Conservation (phyloP, 1,140 invertebrate species). For the Listronotus bonariensis region DNA sequence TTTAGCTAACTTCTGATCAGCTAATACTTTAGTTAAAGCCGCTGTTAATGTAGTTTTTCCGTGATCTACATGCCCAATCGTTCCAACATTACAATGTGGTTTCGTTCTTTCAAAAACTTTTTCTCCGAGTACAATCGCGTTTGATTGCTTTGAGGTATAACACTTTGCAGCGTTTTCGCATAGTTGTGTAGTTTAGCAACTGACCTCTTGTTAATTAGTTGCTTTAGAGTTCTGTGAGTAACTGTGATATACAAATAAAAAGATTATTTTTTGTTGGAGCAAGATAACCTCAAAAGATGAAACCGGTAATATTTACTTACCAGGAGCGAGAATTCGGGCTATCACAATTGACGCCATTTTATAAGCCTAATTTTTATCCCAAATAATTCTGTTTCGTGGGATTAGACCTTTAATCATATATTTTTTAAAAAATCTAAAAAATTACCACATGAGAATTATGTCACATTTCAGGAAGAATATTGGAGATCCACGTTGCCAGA, state of each 20-base stretch:
- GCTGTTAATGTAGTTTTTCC: slow-evolving; percentile 99
- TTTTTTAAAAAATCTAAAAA: neutral
- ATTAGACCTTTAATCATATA: neutral
- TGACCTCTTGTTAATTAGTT: slow-evolving; percentile 32
- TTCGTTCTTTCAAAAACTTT: slow-evolving; percentile 79
- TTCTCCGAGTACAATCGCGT: slow-evolving; percentile 40
- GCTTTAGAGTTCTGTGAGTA: slow-evolving; percentile 23
- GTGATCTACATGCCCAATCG: slow-evolving; percentile 99
- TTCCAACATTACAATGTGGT: slow-evolving; percentile 97
- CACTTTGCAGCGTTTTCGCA: slow-evolving; percentile 35
- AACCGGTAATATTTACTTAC: slow-evolving; percentile 27
- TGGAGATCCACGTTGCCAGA: too few species aligned
- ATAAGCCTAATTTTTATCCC: neutral
- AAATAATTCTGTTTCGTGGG: neutral
- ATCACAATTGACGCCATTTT: slow-evolving; percentile 40
- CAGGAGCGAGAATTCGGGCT: slow-evolving; percentile 33
- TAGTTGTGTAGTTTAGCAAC: slow-evolving; percentile 30
- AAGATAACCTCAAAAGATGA: slow-evolving; percentile 22
- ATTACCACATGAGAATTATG: slow-evolving; percentile 24
- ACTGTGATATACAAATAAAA: slow-evolving; percentile 22
- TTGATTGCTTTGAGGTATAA: slow-evolving; percentile 29
- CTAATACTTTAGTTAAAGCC: slow-evolving; percentile 92
- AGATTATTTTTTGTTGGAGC: neutral
- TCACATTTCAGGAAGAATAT: slow-evolving; percentile 8
- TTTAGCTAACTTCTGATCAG: slow-evolving; percentile 81